These are phyloP conservation scores for Vidua macroura DNA, from an alignment of 2,113 vertebrate genomes.

Conservation along the genomic window DNA sequence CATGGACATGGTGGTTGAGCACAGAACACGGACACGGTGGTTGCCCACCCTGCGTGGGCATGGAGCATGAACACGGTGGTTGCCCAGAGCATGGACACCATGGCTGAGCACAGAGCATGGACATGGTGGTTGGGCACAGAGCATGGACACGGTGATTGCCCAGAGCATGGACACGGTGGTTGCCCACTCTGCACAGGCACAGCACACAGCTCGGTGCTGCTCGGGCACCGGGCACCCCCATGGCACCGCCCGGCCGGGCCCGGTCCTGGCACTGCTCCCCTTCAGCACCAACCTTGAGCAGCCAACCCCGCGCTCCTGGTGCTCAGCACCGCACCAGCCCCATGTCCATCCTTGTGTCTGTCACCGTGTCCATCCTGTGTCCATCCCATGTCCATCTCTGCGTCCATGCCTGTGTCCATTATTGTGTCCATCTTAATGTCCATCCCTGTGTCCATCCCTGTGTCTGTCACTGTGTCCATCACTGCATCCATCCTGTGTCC, in stretches of 20 bases:
- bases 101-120: too few species aligned
- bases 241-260: rapidly evolving
- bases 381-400: too few species aligned
- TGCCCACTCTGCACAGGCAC: too few species aligned
- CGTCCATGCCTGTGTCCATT: not conserved
- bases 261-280: not conserved
- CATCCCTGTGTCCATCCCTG: too few species aligned
- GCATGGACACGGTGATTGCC: not conserved
- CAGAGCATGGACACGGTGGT: not conserved
- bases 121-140: not conserved
- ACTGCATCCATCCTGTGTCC: not conserved
- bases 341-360: not conserved
- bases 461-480: not conserved
- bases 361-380: not conserved
- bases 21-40: rapidly evolving
- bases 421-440: too few species aligned
- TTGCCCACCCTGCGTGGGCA: not conserved
- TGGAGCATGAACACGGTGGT: rapidly evolving
- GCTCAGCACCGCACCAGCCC: not conserved
- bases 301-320: rapidly evolving
- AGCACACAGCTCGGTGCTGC: not conserved
- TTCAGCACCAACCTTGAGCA: not conserved
- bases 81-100: too few species aligned
- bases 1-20: not conserved
- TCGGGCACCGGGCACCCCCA: not conserved